These are phyloP conservation scores for Manduca sexta DNA, from an alignment of 1,140 invertebrate genomes.

Conservation along the genomic window DNA sequence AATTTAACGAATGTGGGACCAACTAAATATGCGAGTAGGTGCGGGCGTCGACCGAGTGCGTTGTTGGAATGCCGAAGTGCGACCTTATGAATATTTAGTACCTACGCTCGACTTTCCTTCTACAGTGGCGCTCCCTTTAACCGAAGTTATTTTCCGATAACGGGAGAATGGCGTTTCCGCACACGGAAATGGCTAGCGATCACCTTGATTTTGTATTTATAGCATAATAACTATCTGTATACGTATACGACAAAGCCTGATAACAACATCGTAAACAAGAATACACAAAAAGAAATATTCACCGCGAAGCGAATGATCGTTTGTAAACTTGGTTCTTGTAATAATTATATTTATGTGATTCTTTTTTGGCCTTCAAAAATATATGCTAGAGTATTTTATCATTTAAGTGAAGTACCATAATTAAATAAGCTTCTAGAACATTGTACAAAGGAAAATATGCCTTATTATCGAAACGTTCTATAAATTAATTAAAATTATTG, in stretches of 20 bases:
- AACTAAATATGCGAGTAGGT: slow-evolving; percentile 15
- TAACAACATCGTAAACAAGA: not conserved
- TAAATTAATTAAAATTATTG: no score
- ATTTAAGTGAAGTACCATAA: no score
- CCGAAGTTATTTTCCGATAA: slow-evolving; percentile 22
- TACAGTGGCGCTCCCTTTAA: slow-evolving; percentile 31
- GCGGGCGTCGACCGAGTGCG: slow-evolving; percentile 43
- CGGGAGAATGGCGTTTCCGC: slow-evolving; percentile 25
- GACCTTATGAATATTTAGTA: slow-evolving; percentile 54
- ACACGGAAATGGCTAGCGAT: slow-evolving; percentile 12
- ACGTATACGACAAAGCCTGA: no score
- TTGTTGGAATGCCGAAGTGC: slow-evolving; percentile 39
- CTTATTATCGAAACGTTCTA: no score
- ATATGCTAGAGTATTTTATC: no score
- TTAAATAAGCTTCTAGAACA: no score
- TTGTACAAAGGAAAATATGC: no score
- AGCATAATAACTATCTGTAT: not conserved
- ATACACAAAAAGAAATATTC: not conserved
- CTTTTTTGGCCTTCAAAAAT: no score
- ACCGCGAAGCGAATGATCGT: no score
- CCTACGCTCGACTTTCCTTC: slow-evolving; percentile 40
- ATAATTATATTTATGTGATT: no score
- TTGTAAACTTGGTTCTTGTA: no score
- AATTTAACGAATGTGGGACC: slow-evolving; percentile 11
- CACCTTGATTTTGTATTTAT: not conserved